Evolutionary conservation across 2,113 vertebrate species (phyloP).

Genomic region (Heliornis fulica): DNA sequence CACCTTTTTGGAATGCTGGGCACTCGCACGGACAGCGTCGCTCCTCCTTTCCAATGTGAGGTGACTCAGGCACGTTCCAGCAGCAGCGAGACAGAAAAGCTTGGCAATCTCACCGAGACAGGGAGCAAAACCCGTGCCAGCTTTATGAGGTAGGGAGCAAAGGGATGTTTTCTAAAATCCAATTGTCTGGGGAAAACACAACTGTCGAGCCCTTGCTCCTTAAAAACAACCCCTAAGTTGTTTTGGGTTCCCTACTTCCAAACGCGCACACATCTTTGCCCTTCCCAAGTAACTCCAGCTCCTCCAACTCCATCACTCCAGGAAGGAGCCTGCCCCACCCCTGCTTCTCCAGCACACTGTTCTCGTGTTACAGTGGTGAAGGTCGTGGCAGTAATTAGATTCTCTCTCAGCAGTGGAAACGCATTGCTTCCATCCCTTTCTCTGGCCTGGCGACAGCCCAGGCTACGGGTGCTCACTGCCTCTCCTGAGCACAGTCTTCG

Average conservation of each 20-base stretch:
- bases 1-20: background rate
- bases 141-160: background rate
- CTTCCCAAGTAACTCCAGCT: background rate
- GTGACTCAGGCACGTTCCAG: background rate
- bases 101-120: background rate
- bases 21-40: accelerated
- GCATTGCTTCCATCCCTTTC: background rate
- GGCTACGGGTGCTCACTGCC: background rate
- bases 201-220: background rate
- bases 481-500: background rate
- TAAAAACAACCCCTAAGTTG: background rate
- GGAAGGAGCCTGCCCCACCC: background rate
- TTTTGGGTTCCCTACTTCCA: background rate
- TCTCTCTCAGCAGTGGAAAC: background rate
- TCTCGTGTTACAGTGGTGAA: background rate
- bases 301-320: background rate
- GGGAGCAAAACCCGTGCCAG: background rate
- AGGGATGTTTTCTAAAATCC: background rate
- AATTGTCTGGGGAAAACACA: background rate
- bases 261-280: background rate
- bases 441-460: background rate
- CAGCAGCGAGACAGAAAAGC: background rate
- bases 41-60: background rate
- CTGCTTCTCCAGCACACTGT: accelerated
- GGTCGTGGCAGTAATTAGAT: background rate